Evolutionary conservation across 2,113 vertebrate species (phyloP), one percentile per base, ranked within the genome.

Genomic region (Grammomys dolichurus): DNA sequence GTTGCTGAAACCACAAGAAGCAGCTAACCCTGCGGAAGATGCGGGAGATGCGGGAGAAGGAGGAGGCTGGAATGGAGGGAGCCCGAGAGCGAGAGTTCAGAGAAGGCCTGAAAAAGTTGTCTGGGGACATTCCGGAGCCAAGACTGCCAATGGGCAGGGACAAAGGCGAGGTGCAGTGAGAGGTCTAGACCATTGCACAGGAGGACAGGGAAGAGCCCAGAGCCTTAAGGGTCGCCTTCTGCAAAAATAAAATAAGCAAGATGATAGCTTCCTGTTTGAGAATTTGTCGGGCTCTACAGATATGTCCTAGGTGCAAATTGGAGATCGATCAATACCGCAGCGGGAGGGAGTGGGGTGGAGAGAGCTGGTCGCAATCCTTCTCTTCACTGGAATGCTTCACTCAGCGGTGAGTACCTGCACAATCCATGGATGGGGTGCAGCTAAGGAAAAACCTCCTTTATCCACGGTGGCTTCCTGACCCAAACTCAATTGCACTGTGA

Each of bases 351-450:
- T 36, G 67, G 31, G 31, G 10, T 7, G 13, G 67, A 12, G 26
- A 7, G 1, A 48, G 14, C 56, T n/a, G 56, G 6, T 17, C 2
- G n/a, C 56, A 24, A 28, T 1, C 0, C 1, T 4, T 24, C n/a
- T n/a, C 5, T 4, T 51, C 33, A 22, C 36, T 54, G 4, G 22
- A 24, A 22, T 12, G 54, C 5, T 19, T 4, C 3, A 54, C 13
- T n/a, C 65, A 75, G 5, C 0, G 12, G 20, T 69, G 87, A 82
- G 70, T 5, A 0, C 7, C 31, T 5, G 12, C 1, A 20, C 51
- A 4, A 1, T 54, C 19, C 54, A 16, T 60, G 19, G 1, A 40
- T 40, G 40, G 19, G 20, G 54, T 63, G 40, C 9, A 36, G 16
- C 58, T 48, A 22, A 8, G 7, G 19, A 56, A n/a, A n/a, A 24